Conservation (phyloP, 2,113 vertebrate species). For the Archocentrus centrarchus region DNA sequence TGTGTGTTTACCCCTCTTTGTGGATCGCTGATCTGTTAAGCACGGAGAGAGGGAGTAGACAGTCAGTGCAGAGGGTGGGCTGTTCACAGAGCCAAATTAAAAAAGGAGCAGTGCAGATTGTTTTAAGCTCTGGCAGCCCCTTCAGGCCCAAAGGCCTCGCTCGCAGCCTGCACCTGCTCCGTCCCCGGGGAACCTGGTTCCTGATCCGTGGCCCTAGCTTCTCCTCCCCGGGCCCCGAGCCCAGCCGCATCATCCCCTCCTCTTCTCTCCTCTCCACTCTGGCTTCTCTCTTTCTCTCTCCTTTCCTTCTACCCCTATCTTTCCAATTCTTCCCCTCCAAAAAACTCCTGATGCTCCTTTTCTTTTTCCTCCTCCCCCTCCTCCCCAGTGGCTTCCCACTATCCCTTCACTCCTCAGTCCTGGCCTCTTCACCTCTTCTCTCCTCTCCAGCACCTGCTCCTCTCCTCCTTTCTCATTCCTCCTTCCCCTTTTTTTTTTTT, state of each 20-base stretch:
- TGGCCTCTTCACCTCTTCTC: conserved; percentile 60
- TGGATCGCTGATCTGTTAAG: conserved; percentile 98
- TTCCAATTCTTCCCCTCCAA: conserved; percentile 3
- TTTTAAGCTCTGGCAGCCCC: conserved; percentile 97
- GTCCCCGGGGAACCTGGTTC: conserved; percentile 92
- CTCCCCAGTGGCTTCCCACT: conserved; percentile 35
- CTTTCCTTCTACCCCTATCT: background rate
- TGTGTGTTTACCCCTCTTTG: conserved; percentile 99
- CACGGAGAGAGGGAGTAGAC: conserved; percentile 56
- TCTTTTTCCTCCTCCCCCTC: conserved; percentile 11
- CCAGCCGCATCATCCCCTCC: conserved; percentile 46
- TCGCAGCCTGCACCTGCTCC: conserved; percentile 99
- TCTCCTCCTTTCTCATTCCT: conserved; percentile 33
- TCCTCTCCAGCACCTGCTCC: conserved; percentile 67
- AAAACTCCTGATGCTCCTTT: conserved; percentile 26
- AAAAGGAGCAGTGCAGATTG: conserved; percentile 90
- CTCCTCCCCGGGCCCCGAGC: conserved; percentile 72
- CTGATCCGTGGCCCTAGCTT: conserved; percentile 96
- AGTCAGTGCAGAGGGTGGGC: conserved; percentile 80
- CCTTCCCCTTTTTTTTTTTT: conserved; percentile 34
- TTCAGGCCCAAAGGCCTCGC: conserved; percentile 96
- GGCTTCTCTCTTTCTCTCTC: background rate
- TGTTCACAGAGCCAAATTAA: conserved; percentile 92
- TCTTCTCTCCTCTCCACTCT: conserved; percentile 31
- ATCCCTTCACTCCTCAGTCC: conserved; percentile 43